These are phyloP conservation scores for Julus scanicus DNA, from an alignment of 2,888 invertebrate genomes.

Conservation along the genomic window DNA sequence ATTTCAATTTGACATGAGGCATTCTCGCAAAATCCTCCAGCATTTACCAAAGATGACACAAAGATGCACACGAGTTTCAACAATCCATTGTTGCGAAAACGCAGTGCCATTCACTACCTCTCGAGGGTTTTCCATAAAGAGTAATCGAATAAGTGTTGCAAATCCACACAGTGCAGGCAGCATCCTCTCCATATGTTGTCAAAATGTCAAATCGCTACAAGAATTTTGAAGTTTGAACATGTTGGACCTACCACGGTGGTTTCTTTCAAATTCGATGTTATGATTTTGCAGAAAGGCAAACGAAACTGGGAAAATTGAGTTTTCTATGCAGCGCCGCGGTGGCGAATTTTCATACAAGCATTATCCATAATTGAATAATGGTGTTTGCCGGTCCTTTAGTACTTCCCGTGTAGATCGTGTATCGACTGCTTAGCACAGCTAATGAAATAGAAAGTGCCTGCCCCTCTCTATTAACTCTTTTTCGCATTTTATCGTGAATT, in stretches of 20 bases:
- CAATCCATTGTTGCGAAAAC: background rate
- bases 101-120: background rate
- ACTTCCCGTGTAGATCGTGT: background rate
- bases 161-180: background rate
- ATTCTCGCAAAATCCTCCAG: background rate
- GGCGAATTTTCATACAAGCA: background rate
- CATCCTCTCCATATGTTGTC: background rate
- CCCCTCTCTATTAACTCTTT: background rate
- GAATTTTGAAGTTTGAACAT: background rate
- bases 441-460: background rate
- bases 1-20: background rate
- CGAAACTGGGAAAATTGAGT: background rate
- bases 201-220: background rate
- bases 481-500: background rate
- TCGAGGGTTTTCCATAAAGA: background rate
- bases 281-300: background rate
- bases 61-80: no score
- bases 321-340: background rate
- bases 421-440: background rate
- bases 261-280: background rate
- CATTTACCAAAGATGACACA: no score
- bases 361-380: conserved; percentile 22
- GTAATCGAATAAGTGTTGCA: background rate
- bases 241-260: background rate
- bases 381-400: background rate